phyloP scores from a whole-genome alignment of 2,888 invertebrate species.

The Leptura quadrifasciata region DNA sequence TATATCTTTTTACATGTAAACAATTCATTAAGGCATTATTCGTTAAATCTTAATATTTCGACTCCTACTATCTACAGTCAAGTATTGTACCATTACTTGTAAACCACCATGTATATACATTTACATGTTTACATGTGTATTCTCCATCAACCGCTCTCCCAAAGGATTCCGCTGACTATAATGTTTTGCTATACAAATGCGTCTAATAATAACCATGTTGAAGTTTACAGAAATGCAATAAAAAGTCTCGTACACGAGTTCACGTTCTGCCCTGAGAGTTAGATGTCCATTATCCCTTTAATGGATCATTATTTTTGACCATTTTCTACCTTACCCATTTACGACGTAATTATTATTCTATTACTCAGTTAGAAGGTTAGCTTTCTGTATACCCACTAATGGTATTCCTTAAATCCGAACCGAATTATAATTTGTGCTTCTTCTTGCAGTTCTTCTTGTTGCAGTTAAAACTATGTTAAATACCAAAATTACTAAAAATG shows the following conservation, averaged over 20 bases:
- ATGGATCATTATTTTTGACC: conserved; percentile 53
- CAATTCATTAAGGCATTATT: too few species aligned
- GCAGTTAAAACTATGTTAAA: not conserved
- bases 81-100: too few species aligned
- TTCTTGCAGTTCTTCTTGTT: too few species aligned
- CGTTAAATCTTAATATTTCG: too few species aligned
- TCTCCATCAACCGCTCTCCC: not conserved
- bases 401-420: conserved; percentile 9
- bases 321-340: conserved; percentile 48
- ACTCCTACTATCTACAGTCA: too few species aligned
- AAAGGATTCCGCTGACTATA: not conserved
- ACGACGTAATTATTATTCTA: conserved; percentile 45
- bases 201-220: conserved; percentile 6
- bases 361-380: conserved; percentile 34
- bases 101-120: too few species aligned
- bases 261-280: conserved; percentile 44
- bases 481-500: not conserved
- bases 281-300: conserved; percentile 51
- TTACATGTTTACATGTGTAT: too few species aligned
- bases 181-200: not conserved
- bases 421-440: not conserved
- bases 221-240: conserved; percentile 43
- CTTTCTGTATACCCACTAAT: conserved; percentile 5
- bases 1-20: too few species aligned
- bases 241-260: conserved; percentile 39